Base-by-base conservation (phyloP, 2,113 vertebrate species). In the Aphyosemion australe region DNA sequence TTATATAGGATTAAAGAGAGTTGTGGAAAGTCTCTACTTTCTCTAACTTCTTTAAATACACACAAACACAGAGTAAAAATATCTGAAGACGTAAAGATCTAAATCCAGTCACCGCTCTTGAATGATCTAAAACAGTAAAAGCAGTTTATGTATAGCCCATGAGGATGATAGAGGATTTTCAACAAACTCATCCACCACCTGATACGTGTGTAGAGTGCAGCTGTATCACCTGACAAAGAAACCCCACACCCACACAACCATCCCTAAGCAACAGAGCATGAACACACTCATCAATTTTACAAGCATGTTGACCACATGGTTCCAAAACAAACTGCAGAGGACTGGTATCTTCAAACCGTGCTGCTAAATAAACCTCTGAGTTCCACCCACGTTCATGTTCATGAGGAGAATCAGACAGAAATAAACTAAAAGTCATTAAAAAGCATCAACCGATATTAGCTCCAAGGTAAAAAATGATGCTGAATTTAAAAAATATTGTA, bases 281-380 rank as follows among this genome's bases (percentile, higher is more conserved):
- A 83, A 75, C 79, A 14, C 84, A 69, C 84, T 88, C 90, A 90
- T 90, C 81, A 85, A 91, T 91, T 88, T 91, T 88, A 73, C 88
- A 91, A 80, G 54, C 65, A 56, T 31, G 67, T 47, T 53, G 34
- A 52, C 69, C 81, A 41, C n/a, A 64, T 61, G 75, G 69, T 84
- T 89, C 79, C 87, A 80, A 84, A 88, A 85, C 84, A 89, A 84
- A 84, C 52, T 54, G 52, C 65, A 45, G 37, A 12, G 4, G 52
- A 61, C 70, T 56, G 32, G 59, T 39, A 42, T 56, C 46, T 18
- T 18, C 12, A 64, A 49, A 71, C 58, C 41, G 71, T 9, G 8
- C 15, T 18, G 48, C 43, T 39, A 56, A 41, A 20, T 19, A 1
- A 13, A 47, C 34, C 43, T 8, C 37, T 0, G 19, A 16, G 13